Evolutionary conservation across 2,113 vertebrate species (phyloP).

Genomic region (Bombycilla garrulus): DNA sequence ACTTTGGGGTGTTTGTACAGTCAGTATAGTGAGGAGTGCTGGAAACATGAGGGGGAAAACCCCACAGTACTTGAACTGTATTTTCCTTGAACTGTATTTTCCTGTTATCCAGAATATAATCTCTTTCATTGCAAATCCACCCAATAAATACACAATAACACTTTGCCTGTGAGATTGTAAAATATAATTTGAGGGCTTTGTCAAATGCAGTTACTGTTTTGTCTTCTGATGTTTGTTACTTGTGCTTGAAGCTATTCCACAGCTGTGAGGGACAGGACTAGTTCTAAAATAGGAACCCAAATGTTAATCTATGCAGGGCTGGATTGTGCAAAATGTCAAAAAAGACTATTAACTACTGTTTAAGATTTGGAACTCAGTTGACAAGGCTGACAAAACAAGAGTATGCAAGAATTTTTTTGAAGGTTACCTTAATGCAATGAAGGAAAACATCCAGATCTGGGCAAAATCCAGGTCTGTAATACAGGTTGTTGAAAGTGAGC

Average conservation of each 20-base stretch:
- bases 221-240: constrained; percentile 14
- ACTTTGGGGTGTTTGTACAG: not conserved
- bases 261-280: not conserved
- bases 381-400: not conserved
- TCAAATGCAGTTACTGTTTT: constrained; percentile 6
- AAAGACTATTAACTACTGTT: not conserved
- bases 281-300: constrained; percentile 25
- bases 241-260: constrained; percentile 7
- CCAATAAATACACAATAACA: not conserved
- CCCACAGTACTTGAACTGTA: not conserved
- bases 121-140: not conserved
- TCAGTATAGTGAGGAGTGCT: not conserved
- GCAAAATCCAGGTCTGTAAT: not conserved
- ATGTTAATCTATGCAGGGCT: not conserved
- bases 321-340: not conserved
- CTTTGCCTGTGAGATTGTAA: not conserved
- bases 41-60: not conserved
- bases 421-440: not conserved
- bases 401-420: not conserved
- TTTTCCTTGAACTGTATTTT: no score
- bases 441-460: not conserved
- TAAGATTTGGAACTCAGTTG: not conserved
- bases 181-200: constrained; percentile 6
- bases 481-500: not conserved
- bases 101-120: not conserved